Base-by-base conservation (phyloP, 37 sponge, comb jelly and placozoan genomes). In the Bolinopsis microptera region DNA sequence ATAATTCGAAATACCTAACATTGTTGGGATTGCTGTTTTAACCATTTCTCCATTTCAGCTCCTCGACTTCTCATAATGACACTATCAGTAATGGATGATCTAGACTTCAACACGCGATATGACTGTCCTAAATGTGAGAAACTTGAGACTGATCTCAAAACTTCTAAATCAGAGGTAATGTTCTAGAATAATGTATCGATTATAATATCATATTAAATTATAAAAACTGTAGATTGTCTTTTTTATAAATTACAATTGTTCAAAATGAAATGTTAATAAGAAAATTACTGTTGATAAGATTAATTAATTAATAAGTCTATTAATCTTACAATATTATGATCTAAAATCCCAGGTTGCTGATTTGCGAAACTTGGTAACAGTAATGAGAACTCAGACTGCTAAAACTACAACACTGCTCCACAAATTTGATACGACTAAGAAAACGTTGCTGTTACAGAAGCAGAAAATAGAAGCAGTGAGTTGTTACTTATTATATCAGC, bases 21-120 rank as follows among this genome's bases (percentile, higher is more conserved):
- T n/a, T n/a, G n/a, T n/a, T n/a, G n/a, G n/a, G n/a, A n/a, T n/a
- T n/a, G n/a, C n/a, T n/a, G n/a, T n/a, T n/a, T n/a, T n/a, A n/a
- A n/a, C n/a, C n/a, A n/a, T n/a, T n/a, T n/a, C n/a, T n/a, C n/a
- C n/a, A 23, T 48, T 48, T 48, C 61, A 48, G 61, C 61, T 48
- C 61, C 90, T 86, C 48, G 90, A 86, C 24, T 86, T 86, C 61
- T 86, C 90, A 41, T 86, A 86, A 86, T 86, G 90, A 86, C 90
- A 24, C 61, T 86, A 22, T 41, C 61, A n/a, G 41, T 86, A 8
- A 86, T 86, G 90, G 90, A 86, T 27, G 90, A 39, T n/a, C 24
- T 86, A 3, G 61, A 86, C 3, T 86, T 86, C 80, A 77, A 27
- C 3, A 33, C 80, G 33, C 28, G 21, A 13, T 39, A 33, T 39